Evolutionary conservation across 2,888 invertebrate genomes (phyloP).

Genomic region (Sesia bembeciformis): DNA sequence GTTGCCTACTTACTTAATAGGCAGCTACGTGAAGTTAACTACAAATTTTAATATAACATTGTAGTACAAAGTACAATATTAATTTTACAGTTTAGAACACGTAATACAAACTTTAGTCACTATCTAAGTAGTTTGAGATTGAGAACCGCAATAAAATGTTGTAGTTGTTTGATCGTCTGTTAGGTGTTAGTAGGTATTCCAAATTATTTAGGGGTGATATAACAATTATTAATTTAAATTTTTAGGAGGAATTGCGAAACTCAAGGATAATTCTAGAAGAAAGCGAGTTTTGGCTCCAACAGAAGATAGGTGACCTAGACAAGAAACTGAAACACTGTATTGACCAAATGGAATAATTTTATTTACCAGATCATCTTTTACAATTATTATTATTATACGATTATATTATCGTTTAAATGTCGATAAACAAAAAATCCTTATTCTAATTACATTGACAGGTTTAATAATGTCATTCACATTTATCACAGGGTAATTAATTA

Average conservation of each 20-base stretch:
- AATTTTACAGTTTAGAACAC: too few species aligned
- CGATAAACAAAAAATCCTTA: constrained; percentile 4
- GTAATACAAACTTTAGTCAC: too few species aligned
- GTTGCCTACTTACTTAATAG: too few species aligned
- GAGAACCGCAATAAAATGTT: too few species aligned
- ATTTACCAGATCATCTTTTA: constrained; percentile 9
- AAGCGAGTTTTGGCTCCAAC: constrained; percentile 41
- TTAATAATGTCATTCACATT: constrained; percentile 21
- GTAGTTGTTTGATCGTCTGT: too few species aligned
- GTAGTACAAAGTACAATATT: too few species aligned
- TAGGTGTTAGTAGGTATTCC: too few species aligned
- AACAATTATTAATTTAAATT: not conserved
- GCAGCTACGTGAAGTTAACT: too few species aligned
- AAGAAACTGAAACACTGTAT: constrained; percentile 49
- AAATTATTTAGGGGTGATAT: too few species aligned
- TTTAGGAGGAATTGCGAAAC: constrained; percentile 33
- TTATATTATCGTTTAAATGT: not conserved
- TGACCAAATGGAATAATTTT: constrained; percentile 40
- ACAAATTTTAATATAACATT: too few species aligned
- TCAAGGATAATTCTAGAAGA: constrained; percentile 37
- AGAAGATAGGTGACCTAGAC: constrained; percentile 43
- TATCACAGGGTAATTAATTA: constrained; percentile 27
- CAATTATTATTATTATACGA: not conserved
- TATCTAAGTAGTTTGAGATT: too few species aligned
- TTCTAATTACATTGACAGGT: constrained; percentile 16